Conservation (phyloP, 2,113 vertebrate genomes). For the Ornithorhynchus anatinus region DNA sequence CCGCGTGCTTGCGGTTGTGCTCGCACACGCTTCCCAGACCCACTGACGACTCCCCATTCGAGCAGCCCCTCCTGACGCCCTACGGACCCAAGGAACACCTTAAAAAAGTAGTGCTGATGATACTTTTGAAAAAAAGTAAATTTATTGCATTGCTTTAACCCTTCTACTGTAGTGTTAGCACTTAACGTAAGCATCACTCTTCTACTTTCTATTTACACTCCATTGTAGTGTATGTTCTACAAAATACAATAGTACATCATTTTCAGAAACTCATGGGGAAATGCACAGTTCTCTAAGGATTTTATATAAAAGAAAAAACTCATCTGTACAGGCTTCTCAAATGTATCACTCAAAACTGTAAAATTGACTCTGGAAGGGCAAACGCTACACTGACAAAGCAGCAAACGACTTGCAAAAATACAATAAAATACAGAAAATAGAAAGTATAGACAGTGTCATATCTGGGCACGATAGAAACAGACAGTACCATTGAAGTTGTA, state of each 20-base stretch:
- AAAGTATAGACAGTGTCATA: slow-evolving; percentile 50
- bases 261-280: slow-evolving; percentile 65
- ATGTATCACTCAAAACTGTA: slow-evolving; percentile 54
- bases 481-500: slow-evolving; percentile 69
- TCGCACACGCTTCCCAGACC: no score
- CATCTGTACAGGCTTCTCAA: slow-evolving; percentile 66
- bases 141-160: slow-evolving; percentile 71
- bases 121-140: slow-evolving; percentile 48
- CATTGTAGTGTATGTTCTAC: slow-evolving; percentile 68
- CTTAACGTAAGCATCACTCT: slow-evolving; percentile 67
- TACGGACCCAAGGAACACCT: no score
- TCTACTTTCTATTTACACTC: slow-evolving; percentile 74
- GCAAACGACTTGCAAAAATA: slow-evolving; percentile 63
- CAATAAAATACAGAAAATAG: slow-evolving; percentile 64
- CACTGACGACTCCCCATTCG: no score
- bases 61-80: no score
- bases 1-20: no score
- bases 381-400: slow-evolving; percentile 65
- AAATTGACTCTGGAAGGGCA: slow-evolving; percentile 60
- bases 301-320: slow-evolving; percentile 52
- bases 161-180: slow-evolving; percentile 78
- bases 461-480: slow-evolving; percentile 67
- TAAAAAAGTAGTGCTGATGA: slow-evolving; percentile 6
- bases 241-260: slow-evolving; percentile 75
- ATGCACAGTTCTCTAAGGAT: slow-evolving; percentile 52